Evolutionary conservation across 2,888 invertebrate genomes (phyloP).

Genomic region (Rhorus exstirpatorius): DNA sequence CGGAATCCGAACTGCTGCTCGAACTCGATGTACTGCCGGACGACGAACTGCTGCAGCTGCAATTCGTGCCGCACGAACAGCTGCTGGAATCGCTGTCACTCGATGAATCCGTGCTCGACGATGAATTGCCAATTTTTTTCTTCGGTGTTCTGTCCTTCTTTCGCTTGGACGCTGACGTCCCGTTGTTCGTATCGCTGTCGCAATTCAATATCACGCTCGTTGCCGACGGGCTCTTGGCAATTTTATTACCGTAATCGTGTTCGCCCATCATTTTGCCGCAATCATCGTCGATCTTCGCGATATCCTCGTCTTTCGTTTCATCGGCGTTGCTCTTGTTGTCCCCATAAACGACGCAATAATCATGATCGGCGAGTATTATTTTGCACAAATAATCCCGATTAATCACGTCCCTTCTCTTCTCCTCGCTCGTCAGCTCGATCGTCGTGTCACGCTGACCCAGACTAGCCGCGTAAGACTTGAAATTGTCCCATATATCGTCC

Average conservation of each 20-base stretch:
- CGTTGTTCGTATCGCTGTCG: slow-evolving; percentile 72
- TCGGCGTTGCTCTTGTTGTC: slow-evolving; percentile 71
- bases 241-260: slow-evolving; percentile 68
- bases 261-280: slow-evolving; percentile 82
- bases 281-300: slow-evolving; percentile 73
- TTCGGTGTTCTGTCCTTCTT: slow-evolving; percentile 83
- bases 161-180: slow-evolving; percentile 69
- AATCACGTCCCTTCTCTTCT: slow-evolving; percentile 73
- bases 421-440: slow-evolving; percentile 64
- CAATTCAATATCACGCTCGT: slow-evolving; percentile 59
- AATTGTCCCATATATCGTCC: slow-evolving; percentile 92
- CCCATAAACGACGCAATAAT: slow-evolving; percentile 88
- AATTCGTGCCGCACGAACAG: slow-evolving; percentile 94
- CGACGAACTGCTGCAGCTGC: slow-evolving; percentile 92
- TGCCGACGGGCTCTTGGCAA: slow-evolving; percentile 64
- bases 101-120: slow-evolving; percentile 92
- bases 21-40: slow-evolving; percentile 89
- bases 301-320: slow-evolving; percentile 71
- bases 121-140: slow-evolving; percentile 87
- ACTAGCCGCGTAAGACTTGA: slow-evolving; percentile 91
- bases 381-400: slow-evolving; percentile 79
- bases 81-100: slow-evolving; percentile 92
- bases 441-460: slow-evolving; percentile 87
- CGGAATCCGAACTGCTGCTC: slow-evolving; percentile 88
- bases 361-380: slow-evolving; percentile 89